Evolutionary conservation across 2,888 invertebrate species (phyloP), one percentile per base, ranked within the genome.

Genomic region (Osmoderma eremita): DNA sequence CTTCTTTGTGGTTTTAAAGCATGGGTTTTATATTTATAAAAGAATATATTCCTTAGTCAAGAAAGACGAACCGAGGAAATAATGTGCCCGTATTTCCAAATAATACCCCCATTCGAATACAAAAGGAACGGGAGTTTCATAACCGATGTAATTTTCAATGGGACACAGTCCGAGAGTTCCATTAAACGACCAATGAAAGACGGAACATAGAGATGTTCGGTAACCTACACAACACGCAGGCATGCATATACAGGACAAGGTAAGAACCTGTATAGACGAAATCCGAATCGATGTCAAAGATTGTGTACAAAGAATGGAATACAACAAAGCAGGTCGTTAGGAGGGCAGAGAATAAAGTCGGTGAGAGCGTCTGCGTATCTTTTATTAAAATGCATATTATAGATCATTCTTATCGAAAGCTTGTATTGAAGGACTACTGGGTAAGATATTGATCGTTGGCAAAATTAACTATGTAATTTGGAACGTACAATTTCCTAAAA

Each of bases 121-220:
- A 50, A 63, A 63, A 50, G 63, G 22, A 62, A 63, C 63, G 49
- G 22, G 30, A 63, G 63, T 63, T 63, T 49, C 15, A 49, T 38
- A 50, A 63, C 63, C 50, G 63, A 63, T 63, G 63, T 63, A 42
- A 56, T 56, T 56, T 42, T 56, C 56, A 56, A 56, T 56, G 41
- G 56, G 6, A 15, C 22, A 20, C 13, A 56, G 56, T 42, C 42
- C 42, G 56, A 41, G 56, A 56, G 22, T 42, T 56, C 56, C 41
- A 56, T 56, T 56, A 41, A 42, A 56, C 56, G 20, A 13, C 42
- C 18, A 56, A 22, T 56, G 56, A 56, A 42, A 56, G 20, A 56
- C 13, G 56, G 41, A 56, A 56, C 41, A 56, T 41, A 56, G 56
- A 56, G 22, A 22, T 56, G 41, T 41, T 22, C 56, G 22, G 41